phyloP scores from a whole-genome alignment of 2,797 vertebrate species.

The Malurus splendens region DNA sequence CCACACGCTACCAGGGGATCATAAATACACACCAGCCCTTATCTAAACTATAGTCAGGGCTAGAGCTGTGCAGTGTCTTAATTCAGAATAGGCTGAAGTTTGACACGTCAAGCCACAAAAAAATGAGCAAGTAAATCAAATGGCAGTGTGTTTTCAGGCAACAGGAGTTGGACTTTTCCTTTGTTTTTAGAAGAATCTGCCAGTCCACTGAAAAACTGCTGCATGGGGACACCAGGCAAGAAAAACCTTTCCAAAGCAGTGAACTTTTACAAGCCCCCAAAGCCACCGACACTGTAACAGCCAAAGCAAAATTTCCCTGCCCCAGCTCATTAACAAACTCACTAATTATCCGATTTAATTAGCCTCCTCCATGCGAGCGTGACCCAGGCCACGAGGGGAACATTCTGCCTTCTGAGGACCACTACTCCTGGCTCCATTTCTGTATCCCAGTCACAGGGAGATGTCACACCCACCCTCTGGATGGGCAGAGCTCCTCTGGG shows the following conservation, averaged over 20 bases:
- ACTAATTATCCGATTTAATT: not conserved
- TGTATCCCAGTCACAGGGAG: rapidly evolving
- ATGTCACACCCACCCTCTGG: rapidly evolving
- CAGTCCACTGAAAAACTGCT: not conserved
- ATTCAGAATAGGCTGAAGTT: not conserved
- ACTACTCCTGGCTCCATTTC: rapidly evolving
- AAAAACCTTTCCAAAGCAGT: not conserved
- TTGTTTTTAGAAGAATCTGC: not conserved
- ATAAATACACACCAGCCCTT: not conserved
- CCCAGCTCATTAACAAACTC: not conserved
- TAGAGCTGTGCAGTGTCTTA: not conserved
- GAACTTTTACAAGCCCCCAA: not conserved
- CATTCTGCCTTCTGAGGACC: not conserved
- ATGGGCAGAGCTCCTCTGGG: rapidly evolving
- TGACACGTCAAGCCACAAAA: not conserved
- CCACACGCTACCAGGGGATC: rapidly evolving
- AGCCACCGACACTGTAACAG: rapidly evolving
- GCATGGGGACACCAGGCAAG: not conserved
- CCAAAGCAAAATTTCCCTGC: not conserved
- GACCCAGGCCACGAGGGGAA: not conserved
- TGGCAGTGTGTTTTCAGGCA: rapidly evolving
- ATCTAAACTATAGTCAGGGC: not conserved
- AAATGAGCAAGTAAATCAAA: not conserved
- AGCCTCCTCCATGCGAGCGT: rapidly evolving
- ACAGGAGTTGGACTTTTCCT: rapidly evolving